phyloP scores from a whole-genome alignment of 2,797 vertebrate genomes.

The Bothrops alternatus region DNA sequence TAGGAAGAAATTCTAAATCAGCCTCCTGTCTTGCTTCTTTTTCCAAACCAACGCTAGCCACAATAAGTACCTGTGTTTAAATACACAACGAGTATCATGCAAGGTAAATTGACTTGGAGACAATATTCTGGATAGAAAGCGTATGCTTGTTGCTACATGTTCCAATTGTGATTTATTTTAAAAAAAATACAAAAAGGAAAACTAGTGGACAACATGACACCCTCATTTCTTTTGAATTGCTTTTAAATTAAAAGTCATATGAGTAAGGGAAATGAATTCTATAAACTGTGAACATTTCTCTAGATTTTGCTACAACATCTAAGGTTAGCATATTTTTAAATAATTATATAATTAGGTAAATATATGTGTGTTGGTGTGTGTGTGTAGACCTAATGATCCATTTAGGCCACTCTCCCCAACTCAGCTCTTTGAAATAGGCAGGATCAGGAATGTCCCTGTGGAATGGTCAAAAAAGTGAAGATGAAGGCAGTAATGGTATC shows the following conservation, averaged over 20 bases:
- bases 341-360: too few relatives aligned
- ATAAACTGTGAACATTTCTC: not conserved
- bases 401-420: not conserved
- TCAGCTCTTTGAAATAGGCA: not conserved
- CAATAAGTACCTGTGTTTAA: not conserved
- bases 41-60: not conserved
- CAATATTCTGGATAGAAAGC: not conserved
- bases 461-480: not conserved
- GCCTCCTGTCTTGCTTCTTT: not conserved
- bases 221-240: not conserved
- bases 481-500: not conserved
- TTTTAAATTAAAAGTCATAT: not conserved
- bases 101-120: not conserved
- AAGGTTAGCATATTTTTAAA: not conserved
- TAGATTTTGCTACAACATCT: not conserved
- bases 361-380: too few relatives aligned
- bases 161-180: not conserved
- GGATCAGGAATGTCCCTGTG: not conserved
- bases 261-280: not conserved
- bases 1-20: not conserved
- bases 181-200: not conserved
- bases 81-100: not conserved
- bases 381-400: not conserved
- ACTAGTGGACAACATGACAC: not conserved
- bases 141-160: not conserved